phyloP scores from a whole-genome alignment of 1,140 invertebrate genomes.

The Lepidotrigona ventralis region DNA sequence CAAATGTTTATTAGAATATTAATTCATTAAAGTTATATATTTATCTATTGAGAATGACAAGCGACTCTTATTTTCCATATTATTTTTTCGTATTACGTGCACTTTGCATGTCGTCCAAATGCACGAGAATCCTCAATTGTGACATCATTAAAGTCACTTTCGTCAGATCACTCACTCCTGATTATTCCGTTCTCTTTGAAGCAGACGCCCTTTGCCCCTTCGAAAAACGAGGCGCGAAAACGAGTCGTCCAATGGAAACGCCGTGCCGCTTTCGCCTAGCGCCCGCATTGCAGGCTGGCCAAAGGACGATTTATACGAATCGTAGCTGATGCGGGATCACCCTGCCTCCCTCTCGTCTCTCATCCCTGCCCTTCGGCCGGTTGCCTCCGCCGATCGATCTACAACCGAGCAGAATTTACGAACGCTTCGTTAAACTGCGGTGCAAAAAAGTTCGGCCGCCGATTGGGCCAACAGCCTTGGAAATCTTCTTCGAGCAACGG shows the following conservation, averaged over 20 bases:
- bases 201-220: neutral
- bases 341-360: slow-evolving; percentile 3
- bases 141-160: neutral
- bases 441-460: slow-evolving; percentile 60
- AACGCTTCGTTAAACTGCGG: slow-evolving; percentile 70
- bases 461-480: slow-evolving; percentile 49
- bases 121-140: neutral
- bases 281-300: slow-evolving; percentile 66
- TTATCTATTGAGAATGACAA: too few relatives aligned
- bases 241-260: slow-evolving; percentile 42
- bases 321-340: slow-evolving; percentile 59
- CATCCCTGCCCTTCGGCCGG: slow-evolving; percentile 3
- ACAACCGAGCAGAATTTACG: slow-evolving; percentile 64
- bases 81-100: too few relatives aligned
- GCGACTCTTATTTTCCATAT: too few relatives aligned
- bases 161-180: neutral
- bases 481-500: slow-evolving; percentile 27
- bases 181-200: slow-evolving; percentile 9
- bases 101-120: too few relatives aligned
- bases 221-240: slow-evolving; percentile 42
- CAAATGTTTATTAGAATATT: too few relatives aligned
- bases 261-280: slow-evolving; percentile 37
- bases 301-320: slow-evolving; percentile 69
- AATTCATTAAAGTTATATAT: too few relatives aligned
- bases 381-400: slow-evolving; percentile 59